Conservation (phyloP, 2,113 vertebrate species). For the Cynopterus brachyotis region DNA sequence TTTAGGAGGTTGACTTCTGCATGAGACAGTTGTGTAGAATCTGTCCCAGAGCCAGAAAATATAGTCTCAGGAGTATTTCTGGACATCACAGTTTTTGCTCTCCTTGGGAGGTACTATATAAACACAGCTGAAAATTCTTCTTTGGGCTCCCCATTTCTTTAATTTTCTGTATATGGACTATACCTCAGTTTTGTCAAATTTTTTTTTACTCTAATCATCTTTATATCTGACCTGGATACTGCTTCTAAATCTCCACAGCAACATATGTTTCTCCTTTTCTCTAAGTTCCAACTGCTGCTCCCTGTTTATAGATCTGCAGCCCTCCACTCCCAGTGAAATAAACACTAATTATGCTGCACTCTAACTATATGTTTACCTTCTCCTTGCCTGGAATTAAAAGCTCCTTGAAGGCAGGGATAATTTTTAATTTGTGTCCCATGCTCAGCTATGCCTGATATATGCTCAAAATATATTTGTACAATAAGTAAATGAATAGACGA, state of each 20-base stretch:
- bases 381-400: not conserved
- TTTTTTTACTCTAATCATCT: not conserved
- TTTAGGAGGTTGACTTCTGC: not conserved
- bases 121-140: not conserved
- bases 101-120: not conserved
- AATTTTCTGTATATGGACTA: not conserved
- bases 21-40: not conserved
- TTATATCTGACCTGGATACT: not conserved
- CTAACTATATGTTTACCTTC: not conserved
- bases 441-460: not conserved
- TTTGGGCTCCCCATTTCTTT: not conserved
- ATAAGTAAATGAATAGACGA: not conserved
- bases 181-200: not conserved
- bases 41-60: not conserved
- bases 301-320: not conserved
- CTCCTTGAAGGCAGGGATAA: not conserved
- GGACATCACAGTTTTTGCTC: not conserved
- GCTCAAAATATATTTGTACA: not conserved
- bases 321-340: not conserved
- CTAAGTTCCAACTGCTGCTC: not conserved
- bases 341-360: not conserved
- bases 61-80: not conserved
- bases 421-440: not conserved
- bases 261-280: not conserved
- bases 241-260: constrained; percentile 6